A percentile compares a stretch with the other conserved stretches of the same genome.
Conservation (phyloP, 2,888 invertebrate genomes). For the Helicoverpa assulta region DNA sequence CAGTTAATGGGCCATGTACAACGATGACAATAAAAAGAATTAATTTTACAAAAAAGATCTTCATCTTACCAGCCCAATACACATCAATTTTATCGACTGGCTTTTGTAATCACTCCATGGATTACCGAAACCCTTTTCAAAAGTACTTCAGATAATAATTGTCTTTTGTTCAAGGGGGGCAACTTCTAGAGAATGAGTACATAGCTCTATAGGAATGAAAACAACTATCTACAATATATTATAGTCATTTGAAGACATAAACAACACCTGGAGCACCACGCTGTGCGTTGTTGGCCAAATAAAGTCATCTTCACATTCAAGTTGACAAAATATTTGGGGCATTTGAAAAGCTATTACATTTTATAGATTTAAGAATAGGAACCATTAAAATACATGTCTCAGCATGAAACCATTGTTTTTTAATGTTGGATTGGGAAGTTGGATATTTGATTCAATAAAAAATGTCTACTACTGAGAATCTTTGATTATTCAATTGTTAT, state of each 20-base stretch:
- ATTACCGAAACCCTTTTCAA: not conserved
- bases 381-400: not conserved
- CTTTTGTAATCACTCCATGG: slow-evolving; percentile 1
- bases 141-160: slow-evolving; percentile 28
- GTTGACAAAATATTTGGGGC: slow-evolving; percentile 30
- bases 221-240: slow-evolving; percentile 30
- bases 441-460: not conserved
- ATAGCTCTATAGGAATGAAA: slow-evolving; percentile 27
- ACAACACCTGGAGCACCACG: slow-evolving; percentile 57
- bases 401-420: no score
- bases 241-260: slow-evolving; percentile 43
- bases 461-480: not conserved
- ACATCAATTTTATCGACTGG: not conserved
- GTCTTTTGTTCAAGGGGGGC: slow-evolving; percentile 34
- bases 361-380: slow-evolving; percentile 4
- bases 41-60: not conserved
- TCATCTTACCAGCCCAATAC: not conserved
- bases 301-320: slow-evolving; percentile 33
- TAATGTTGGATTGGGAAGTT: not conserved
- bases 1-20: no score
- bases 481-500: slow-evolving; percentile 18
- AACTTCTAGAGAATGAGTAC: slow-evolving; percentile 25
- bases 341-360: slow-evolving; percentile 17
- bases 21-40: no score
- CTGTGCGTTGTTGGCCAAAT: slow-evolving; percentile 59